Evolutionary conservation across 2,888 invertebrate species (phyloP), one percentile per base, ranked within the genome.

Genomic region (Marronus borbonicus): DNA sequence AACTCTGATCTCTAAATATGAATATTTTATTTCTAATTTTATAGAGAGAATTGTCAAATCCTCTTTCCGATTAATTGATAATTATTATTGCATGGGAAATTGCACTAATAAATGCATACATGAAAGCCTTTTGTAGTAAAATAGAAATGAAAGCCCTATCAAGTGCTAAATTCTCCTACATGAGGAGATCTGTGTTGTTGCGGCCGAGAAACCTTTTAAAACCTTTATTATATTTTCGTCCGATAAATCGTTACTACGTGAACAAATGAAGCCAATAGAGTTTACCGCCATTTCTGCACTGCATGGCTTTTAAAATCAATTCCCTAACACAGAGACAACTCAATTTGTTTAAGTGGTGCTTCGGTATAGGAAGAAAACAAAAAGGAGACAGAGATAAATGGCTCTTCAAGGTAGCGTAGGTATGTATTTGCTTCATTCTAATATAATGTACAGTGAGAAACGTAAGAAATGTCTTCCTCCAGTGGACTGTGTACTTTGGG

Each of bases 331-430:
- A 14, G 62, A 62, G 28, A 62, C 62, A 28, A 12, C 28, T 62
- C 62, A 62, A 62, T 62, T 62, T 62, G n/a, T 31, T 36, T 62
- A 62, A 62, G 62, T 62, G 62, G 62, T 62, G 14, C 28, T 62
- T 62, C 28, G 20, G 24, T 62, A 62, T 14, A 31, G 8, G 4
- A 62, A 62, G 28, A 62, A 28, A 28, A 28, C 20, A 58, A 58
- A 58, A n/a, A 7, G 14, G 60, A 28, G 7, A 10, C n/a, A 62
- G 12, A 31, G 12, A 31, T 31, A 2, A 8, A 58, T 58, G 20
- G 8, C 17, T 58, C 31, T 36, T 36, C 17, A 58, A 58, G 55
- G 55, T 17, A 17, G 8, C 1, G 10, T 20, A 55, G 3, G 8
- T 55, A 4, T 17, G 5, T 17, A 55, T 17, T 17, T 20, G 55